Percentiles rank a stretch among this genome's conserved stretches.
Evolutionary conservation across 2,113 vertebrate genomes (phyloP).

Genomic region (Papio anubis): DNA sequence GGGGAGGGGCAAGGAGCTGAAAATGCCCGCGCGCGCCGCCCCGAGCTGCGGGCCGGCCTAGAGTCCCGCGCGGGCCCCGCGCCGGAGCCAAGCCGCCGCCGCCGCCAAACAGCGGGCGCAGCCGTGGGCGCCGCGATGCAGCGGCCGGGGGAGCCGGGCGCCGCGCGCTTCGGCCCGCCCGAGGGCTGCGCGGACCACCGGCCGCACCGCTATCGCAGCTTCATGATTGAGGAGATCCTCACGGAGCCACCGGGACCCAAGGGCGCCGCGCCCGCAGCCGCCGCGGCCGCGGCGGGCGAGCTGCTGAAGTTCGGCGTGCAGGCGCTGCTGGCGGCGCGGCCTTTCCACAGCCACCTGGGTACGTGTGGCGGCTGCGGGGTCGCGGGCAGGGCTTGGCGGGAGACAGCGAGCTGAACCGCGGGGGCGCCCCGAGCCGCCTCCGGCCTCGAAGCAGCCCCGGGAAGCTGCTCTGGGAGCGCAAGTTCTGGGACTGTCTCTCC

Average conservation of each 20-base stretch:
- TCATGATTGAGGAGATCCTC: slow-evolving; percentile 99
- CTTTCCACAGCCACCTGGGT: slow-evolving; percentile 95
- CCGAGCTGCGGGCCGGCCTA: slow-evolving; percentile 73
- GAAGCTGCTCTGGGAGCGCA: background rate
- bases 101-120: background rate
- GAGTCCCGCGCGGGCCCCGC: slow-evolving; percentile 63
- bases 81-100: slow-evolving; percentile 11
- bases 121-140: slow-evolving; percentile 86
- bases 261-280: slow-evolving; percentile 86
- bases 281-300: slow-evolving; percentile 88
- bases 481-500: background rate
- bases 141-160: slow-evolving; percentile 92
- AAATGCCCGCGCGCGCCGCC: slow-evolving; percentile 56
- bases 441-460: background rate
- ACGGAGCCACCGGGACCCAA: slow-evolving; percentile 94
- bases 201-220: slow-evolving; percentile 97
- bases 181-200: slow-evolving; percentile 92
- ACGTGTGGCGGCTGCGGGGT: slow-evolving; percentile 75
- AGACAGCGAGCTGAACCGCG: slow-evolving; percentile 26
- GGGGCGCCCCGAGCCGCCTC: background rate
- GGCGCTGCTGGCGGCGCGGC: slow-evolving; percentile 92
- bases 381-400: background rate
- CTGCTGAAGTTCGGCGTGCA: slow-evolving; percentile 97
- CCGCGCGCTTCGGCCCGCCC: slow-evolving; percentile 89
- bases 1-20: slow-evolving; percentile 36